phyloP scores from a whole-genome alignment of 2,113 vertebrate genomes.

The Albula glossodonta region DNA sequence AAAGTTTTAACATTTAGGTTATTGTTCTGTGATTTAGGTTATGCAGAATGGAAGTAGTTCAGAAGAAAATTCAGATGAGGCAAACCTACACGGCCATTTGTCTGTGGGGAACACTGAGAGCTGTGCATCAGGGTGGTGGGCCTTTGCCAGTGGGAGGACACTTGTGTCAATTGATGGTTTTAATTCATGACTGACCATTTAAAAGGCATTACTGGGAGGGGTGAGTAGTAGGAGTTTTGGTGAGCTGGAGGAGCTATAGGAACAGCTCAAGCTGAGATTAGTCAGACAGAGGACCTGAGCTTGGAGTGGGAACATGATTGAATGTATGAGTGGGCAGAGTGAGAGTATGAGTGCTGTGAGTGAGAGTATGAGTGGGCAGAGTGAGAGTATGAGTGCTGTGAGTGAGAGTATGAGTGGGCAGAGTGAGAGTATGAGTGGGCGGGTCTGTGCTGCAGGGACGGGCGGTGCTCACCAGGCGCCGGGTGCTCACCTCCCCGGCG shows the following conservation, averaged over 20 bases:
- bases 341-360: background rate
- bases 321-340: background rate
- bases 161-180: too few species aligned
- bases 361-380: too few species aligned
- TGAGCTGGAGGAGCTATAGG: background rate
- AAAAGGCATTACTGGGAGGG: background rate
- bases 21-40: background rate
- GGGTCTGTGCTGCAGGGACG: background rate
- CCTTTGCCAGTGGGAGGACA: too few species aligned
- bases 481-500: constrained; percentile 85
- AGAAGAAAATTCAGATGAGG: too few species aligned
- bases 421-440: background rate
- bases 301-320: background rate
- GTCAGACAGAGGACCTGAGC: background rate
- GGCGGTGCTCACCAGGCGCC: constrained; percentile 43
- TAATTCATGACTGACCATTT: too few species aligned
- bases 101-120: too few species aligned
- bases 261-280: background rate
- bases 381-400: too few species aligned
- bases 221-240: background rate
- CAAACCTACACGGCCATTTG: too few species aligned
- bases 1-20: too few species aligned
- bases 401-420: background rate
- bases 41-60: background rate
- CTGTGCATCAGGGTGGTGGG: too few species aligned